These are phyloP conservation scores for Furnarius figulus DNA, from an alignment of 2,113 vertebrate species.

Conservation along the genomic window DNA sequence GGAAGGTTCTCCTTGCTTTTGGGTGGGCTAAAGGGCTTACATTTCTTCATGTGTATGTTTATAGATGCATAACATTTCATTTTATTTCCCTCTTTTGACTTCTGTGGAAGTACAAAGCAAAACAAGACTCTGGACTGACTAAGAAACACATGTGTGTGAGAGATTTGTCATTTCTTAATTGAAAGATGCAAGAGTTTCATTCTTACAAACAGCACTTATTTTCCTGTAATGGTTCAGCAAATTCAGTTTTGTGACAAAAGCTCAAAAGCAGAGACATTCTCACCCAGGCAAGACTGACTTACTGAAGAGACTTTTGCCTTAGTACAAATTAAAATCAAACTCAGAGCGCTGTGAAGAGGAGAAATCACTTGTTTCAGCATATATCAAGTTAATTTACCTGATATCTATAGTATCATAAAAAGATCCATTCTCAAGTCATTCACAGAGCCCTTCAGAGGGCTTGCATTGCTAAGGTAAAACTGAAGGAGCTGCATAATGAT, in stretches of 20 bases:
- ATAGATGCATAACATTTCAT: neutral
- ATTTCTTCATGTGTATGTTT: neutral
- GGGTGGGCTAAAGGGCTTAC: neutral
- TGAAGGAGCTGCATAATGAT: neutral
- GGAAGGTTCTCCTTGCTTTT: neutral
- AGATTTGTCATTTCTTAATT: neutral
- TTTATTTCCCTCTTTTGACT: neutral
- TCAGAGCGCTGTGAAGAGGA: neutral
- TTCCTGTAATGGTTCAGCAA: neutral
- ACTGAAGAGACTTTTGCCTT: neutral
- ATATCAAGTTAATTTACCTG: neutral
- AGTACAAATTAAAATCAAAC: neutral
- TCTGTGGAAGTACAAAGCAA: neutral
- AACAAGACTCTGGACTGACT: neutral
- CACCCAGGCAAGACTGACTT: neutral
- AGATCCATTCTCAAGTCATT: neutral
- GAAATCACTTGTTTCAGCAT: neutral
- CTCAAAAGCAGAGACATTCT: neutral
- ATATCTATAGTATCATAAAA: neutral
- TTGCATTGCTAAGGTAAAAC: neutral
- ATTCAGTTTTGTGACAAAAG: neutral
- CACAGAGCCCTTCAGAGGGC: neutral
- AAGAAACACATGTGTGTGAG: neutral
- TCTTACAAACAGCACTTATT: neutral
- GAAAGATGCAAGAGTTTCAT: neutral